Evolutionary conservation across 2,888 invertebrate genomes (phyloP).

Genomic region (Limulus polyphemus): DNA sequence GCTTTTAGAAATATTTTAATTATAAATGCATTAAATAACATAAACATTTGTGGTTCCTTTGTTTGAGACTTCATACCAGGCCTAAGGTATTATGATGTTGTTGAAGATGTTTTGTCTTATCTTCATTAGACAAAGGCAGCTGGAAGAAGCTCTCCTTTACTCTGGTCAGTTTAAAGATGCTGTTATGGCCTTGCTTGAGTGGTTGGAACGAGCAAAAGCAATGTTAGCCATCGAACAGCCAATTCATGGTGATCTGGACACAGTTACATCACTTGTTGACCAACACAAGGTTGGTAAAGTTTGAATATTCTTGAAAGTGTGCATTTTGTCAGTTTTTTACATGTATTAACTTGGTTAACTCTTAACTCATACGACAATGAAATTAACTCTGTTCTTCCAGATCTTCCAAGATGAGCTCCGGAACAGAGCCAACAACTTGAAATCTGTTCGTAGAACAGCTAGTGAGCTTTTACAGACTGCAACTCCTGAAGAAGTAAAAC

Average conservation of each 20-base stretch:
- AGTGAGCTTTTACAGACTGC: conserved; percentile 68
- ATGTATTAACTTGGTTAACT: too few species aligned
- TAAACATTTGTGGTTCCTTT: too few species aligned
- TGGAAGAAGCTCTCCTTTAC: conserved; percentile 87
- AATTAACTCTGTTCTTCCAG: conserved; percentile 25
- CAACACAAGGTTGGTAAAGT: conserved; percentile 52
- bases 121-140: conserved; percentile 58
- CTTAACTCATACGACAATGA: too few species aligned
- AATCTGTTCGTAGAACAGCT: conserved; percentile 79
- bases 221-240: conserved; percentile 64
- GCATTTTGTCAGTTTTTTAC: too few species aligned
- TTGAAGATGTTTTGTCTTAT: too few species aligned
- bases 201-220: conserved; percentile 74
- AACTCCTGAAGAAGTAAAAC: conserved; percentile 55
- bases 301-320: too few species aligned
- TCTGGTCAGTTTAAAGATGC: conserved; percentile 97
- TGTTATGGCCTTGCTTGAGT: conserved; percentile 80
- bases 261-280: conserved; percentile 82
- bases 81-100: too few species aligned
- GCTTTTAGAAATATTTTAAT: too few species aligned
- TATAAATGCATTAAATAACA: too few species aligned
- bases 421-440: conserved; percentile 73
- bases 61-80: too few species aligned
- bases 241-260: conserved; percentile 91
- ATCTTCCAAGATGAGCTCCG: conserved; percentile 83